Evolutionary conservation across 2,113 vertebrate genomes (phyloP), one percentile per base, ranked within the genome.

Genomic region (Peromyscus californicus): DNA sequence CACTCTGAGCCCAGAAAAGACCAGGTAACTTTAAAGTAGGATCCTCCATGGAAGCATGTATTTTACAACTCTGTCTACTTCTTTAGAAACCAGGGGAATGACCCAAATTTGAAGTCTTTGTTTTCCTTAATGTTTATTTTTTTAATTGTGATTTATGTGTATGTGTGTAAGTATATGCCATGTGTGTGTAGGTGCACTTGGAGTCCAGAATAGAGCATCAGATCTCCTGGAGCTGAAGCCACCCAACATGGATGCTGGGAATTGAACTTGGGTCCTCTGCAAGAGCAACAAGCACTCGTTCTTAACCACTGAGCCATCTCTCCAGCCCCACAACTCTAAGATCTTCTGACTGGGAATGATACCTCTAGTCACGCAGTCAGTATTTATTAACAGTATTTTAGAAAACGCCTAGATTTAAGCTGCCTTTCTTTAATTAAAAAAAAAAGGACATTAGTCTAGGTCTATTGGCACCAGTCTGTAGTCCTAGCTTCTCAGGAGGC

Each of bases 1-100:
- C 7, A 9, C 16, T 36, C 19, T 7, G 70, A 63, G 39, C 17
- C 1, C 1, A 19, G 39, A 1, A 10, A 1, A 36, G 24, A 45
- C 19, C 42, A 5, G 74, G 51, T 7, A 3, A 10, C 11, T 83
- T 36, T 29, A 36, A 31, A 45, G 39, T 4, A 1, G 2, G 11
- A 29, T 33, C 19, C 12, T 15, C 21, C 33, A 39, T 26, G 67
- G 39, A 67, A 59, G 16, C 0, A 24, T 3, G 1, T 4, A 54
- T 54, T 48, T 57, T 11, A 31, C 11, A 67, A 24, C 12, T 31
- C 10, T 2, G 29, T 36, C 19, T 57, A 45, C 13, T 33, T 74
- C 79, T 33, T 13, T 2, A 2, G 33, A 42, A 48, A 61, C n/a
- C 12, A 5, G 17, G 33, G 31, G 7, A 48, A 39, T 5, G 6